Percentiles rank a stretch among this genome's conserved stretches.
Conservation (phyloP, 2,113 vertebrate genomes). For the Prunella himalayana region DNA sequence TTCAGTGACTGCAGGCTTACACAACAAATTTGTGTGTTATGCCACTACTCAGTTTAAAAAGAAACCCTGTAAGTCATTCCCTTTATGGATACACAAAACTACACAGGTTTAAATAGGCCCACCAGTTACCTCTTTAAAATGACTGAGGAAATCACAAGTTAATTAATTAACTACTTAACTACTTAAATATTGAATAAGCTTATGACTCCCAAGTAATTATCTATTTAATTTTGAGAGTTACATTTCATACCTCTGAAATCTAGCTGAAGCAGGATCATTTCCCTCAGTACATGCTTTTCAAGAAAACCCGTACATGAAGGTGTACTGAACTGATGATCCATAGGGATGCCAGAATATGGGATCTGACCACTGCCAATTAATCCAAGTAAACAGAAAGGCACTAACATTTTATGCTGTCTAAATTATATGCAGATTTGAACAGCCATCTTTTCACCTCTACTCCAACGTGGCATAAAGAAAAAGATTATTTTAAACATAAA, state of each 20-base stretch:
- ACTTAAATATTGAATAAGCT: neutral
- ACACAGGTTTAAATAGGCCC: neutral
- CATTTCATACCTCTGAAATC: neutral
- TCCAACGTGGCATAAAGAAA: neutral
- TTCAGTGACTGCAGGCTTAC: neutral
- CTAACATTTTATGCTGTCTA: neutral
- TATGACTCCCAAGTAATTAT: neutral
- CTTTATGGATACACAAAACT: neutral
- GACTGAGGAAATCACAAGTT: neutral
- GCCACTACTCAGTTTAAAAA: neutral
- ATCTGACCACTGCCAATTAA: neutral
- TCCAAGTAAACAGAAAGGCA: neutral
- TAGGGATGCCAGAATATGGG: neutral
- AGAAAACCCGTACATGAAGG: neutral
- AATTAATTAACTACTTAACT: neutral
- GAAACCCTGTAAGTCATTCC: neutral
- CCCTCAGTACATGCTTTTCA: neutral
- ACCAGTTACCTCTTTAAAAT: neutral
- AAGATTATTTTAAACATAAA: neutral
- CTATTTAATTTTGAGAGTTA: neutral
- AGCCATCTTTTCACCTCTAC: neutral
- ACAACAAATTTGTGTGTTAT: neutral
- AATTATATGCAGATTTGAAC: neutral
- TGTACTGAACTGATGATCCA: fast-evolving
- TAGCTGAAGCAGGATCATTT: neutral